Conservation (phyloP, 2,888 invertebrate species). For the Agrochola lota region DNA sequence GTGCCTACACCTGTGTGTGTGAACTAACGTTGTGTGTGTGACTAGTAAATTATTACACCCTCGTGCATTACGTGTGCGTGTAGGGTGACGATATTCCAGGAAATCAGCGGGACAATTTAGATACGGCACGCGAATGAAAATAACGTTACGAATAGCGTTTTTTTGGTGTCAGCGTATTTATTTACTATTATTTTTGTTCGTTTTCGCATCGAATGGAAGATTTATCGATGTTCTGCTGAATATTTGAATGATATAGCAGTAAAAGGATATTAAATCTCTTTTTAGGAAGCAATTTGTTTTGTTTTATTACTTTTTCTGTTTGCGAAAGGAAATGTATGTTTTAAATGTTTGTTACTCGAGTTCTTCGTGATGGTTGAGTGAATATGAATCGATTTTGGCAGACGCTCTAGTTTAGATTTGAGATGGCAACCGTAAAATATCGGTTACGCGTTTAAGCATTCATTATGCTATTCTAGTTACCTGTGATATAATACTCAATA, state of each 20-base stretch:
- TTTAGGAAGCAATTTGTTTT: slow-evolving; percentile 56
- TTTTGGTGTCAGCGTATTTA: slow-evolving; percentile 46
- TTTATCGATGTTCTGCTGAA: slow-evolving; percentile 42
- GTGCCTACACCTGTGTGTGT: slow-evolving; percentile 64
- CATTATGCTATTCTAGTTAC: slow-evolving; percentile 32
- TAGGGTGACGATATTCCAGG: slow-evolving; percentile 69
- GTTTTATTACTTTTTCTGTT: slow-evolving; percentile 47
- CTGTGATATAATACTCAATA: neutral
- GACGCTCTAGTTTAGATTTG: slow-evolving; percentile 16
- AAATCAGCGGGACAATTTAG: slow-evolving; percentile 64
- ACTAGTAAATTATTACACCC: slow-evolving; percentile 82
- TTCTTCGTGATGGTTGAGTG: slow-evolving; percentile 21
- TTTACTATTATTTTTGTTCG: slow-evolving; percentile 53
- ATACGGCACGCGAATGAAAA: slow-evolving; percentile 61
- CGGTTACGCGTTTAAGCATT: slow-evolving; percentile 11
- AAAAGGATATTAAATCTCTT: slow-evolving; percentile 52
- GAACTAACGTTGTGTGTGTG: slow-evolving; percentile 58
- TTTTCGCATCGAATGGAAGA: slow-evolving; percentile 43
- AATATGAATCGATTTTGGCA: slow-evolving; percentile 50
- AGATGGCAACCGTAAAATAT: slow-evolving; percentile 38
- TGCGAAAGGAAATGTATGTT: slow-evolving; percentile 38
- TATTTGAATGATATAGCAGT: slow-evolving; percentile 45
- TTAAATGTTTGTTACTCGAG: slow-evolving; percentile 42
- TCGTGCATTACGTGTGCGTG: slow-evolving; percentile 70
- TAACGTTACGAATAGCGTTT: slow-evolving; percentile 41